Base-by-base conservation (phyloP, 2,797 vertebrate genomes). In the Enoplosus armatus region DNA sequence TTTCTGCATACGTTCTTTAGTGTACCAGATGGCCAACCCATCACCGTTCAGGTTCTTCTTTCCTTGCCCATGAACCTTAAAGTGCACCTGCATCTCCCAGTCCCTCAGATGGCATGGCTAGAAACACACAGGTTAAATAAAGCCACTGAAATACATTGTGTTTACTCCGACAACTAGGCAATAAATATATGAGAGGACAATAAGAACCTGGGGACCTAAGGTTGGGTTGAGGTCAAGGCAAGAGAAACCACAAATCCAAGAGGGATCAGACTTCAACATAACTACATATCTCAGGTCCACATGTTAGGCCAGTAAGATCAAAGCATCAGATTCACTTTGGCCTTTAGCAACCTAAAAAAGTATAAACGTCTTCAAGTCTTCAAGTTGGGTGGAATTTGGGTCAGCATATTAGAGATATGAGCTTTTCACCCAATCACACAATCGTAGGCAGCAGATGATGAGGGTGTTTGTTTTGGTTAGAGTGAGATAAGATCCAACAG, bases 61-160 rank as follows among this genome's bases (percentile, higher is more conserved):
- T 43, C 98, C 98, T 61, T 97, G 96, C 2, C 98, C 98, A 0
- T 99, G 98, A 87, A 99, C 95, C 91, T 95, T 98, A 88, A 99
- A 99, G 88, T 99, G 98, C 20, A 99, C 97, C 85, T 99, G 98
- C 91, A 99, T 93, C 90, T 99, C 98, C 98, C 98, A 99, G 83
- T 99, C 98, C 24, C 95, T 95, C 71, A 99, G 93, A 82, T 98
- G 95, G 74, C 98, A 99, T 0, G 98, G 97, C 98, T 99, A 58
- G 10, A 72, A 68, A 79, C 24, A 89, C n/a, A 51, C 7, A 55
- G 1, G 8, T 16, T 12, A n/a, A 47, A 24, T 16, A 24, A 54
- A 65, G 12, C 26, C 8, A 53, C 15, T n/a, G 16, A 66, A 61
- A 50, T 20, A 26, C 33, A 66, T 14, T 12, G 6, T 20, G 15